Base-by-base conservation (phyloP, 2,888 invertebrate species). In the Calameuta filiformis region DNA sequence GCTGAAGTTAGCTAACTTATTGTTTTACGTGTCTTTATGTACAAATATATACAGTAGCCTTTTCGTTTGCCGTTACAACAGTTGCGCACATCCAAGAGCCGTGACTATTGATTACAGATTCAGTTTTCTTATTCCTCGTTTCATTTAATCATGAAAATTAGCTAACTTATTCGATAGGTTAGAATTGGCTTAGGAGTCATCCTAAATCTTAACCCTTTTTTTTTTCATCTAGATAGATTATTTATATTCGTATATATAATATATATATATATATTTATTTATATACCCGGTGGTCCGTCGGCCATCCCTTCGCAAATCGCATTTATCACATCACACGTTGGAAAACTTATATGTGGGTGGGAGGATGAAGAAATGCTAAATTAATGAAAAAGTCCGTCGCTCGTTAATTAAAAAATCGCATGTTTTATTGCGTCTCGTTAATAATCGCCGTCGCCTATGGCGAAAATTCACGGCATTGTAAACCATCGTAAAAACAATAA, bases 11-110 rank as follows among this genome's bases (percentile, higher is more conserved):
- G 83, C 88, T 90, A 90, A 79, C 89, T 88, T 89, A 88, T 83
- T 81, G 84, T 31, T 80, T 85, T 84, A 87, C 81, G 85, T 85
- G 83, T 84, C n/a, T 9, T 84, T 85, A 89, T 90, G 83, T 89
- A 90, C 90, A 90, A 56, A 80, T 91, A 90, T 91, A 82, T 91
- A 91, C 91, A 91, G 83, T 80, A 76, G 81, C 75, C 73, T 79
- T 79, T 79, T 79, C 81, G 83, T 85, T 82, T 84, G 83, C 84
- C 85, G 82, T 82, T 81, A 82, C 82, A 84, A 83, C 84, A 82
- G 83, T 82, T 83, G 83, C 87, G 87, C 87, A 86, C 87, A 86
- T 81, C 83, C 84, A 85, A 80, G 79, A 86, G 82, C 83, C 33
- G 12, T 71, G 71, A 71, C 71, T 71, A 71, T 34, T 85, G 86